These are phyloP conservation scores for Girardia tigrina DNA, from an alignment of 2,888 invertebrate genomes.

Conservation along the genomic window DNA sequence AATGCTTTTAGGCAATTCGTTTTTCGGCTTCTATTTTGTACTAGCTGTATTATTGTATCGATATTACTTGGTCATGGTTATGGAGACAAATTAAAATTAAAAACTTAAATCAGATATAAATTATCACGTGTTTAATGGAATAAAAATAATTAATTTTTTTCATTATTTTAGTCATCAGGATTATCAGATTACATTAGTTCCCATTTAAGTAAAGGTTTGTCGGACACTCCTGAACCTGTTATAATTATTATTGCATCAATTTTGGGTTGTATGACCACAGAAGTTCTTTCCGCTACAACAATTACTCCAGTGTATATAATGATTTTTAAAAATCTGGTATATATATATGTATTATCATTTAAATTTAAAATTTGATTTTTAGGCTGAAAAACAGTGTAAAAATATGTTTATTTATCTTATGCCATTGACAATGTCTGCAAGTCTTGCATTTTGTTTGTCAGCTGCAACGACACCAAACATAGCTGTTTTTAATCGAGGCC, in stretches of 20 bases:
- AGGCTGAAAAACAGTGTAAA: not conserved
- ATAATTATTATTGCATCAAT: not conserved
- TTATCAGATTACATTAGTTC: not conserved
- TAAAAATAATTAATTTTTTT: no score
- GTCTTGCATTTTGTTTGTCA: constrained; percentile 10
- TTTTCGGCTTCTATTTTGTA: no score
- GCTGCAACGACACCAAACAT: not conserved
- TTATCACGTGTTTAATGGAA: no score
- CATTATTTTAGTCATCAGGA: not conserved
- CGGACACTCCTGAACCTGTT: not conserved
- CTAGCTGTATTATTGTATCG: no score
- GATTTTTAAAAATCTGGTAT: not conserved
- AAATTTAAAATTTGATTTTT: not conserved
- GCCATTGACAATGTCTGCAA: not conserved
- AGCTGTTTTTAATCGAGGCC: not conserved
- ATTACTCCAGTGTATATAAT: not conserved
- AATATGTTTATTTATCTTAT: not conserved
- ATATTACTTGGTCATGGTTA: no score
- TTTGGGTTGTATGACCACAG: not conserved
- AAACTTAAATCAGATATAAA: no score
- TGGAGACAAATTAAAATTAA: no score
- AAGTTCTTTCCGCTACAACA: not conserved
- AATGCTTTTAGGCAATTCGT: no score
- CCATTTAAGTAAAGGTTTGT: not conserved
- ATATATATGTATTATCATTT: no score